Evolutionary conservation across 2,888 invertebrate genomes (phyloP).

Genomic region (Andrena bucephala): DNA sequence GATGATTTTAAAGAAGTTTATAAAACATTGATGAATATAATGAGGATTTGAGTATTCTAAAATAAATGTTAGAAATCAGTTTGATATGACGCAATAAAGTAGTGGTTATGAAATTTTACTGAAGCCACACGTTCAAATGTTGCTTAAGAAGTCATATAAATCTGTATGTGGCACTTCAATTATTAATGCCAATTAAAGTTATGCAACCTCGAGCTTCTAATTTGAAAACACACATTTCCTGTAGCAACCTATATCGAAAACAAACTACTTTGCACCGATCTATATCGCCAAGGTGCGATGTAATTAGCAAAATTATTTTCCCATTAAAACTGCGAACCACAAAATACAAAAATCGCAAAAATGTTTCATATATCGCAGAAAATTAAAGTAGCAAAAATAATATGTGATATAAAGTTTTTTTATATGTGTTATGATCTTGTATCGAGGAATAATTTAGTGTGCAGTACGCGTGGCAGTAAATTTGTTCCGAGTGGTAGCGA

Average conservation of each 20-base stretch:
- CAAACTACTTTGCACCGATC: neutral
- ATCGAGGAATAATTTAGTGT: slow-evolving; percentile 3
- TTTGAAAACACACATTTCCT: too few relatives aligned
- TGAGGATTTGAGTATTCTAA: too few relatives aligned
- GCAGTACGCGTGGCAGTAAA: slow-evolving; percentile 19
- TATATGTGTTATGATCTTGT: neutral
- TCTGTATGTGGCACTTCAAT: neutral
- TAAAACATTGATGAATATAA: too few relatives aligned
- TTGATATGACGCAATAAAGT: too few relatives aligned
- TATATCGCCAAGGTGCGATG: neutral
- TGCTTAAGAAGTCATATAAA: too few relatives aligned
- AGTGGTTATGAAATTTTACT: too few relatives aligned
- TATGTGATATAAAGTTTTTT: neutral
- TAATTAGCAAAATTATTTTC: slow-evolving; percentile 7
- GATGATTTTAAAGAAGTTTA: too few relatives aligned
- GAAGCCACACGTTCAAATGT: too few relatives aligned
- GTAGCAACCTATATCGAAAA: neutral
- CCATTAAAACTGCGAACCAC: slow-evolving; percentile 5
- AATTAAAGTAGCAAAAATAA: neutral
- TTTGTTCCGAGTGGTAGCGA: slow-evolving; percentile 26
- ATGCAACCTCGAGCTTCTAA: neutral
- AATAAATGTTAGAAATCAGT: too few relatives aligned
- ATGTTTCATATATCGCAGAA: neutral
- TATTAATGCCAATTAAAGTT: neutral
- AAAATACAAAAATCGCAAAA: neutral